Conservation (phyloP, 1,140 invertebrate species). For the Zaprionus vittiger region DNA sequence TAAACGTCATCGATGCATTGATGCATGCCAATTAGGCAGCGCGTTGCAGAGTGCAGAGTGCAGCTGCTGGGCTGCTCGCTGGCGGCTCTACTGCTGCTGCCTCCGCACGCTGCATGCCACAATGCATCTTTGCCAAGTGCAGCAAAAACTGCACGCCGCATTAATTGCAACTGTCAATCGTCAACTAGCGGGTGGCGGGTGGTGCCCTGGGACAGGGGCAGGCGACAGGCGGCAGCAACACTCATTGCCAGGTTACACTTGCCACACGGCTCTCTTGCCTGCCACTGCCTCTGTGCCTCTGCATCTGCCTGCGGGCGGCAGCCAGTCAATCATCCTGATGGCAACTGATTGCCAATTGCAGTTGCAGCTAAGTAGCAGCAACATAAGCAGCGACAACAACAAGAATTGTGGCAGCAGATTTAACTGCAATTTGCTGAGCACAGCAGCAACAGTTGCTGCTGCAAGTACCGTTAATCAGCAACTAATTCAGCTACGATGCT, state of each 20-base stretch:
- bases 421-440: constrained; percentile 11
- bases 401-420: constrained; percentile 11
- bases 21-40: constrained; percentile 76
- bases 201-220: background rate
- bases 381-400: constrained; percentile 11
- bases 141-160: constrained; percentile 64
- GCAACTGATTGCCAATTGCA: constrained; percentile 41
- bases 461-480: constrained; percentile 24
- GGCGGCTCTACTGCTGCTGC: background rate
- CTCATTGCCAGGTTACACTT: constrained; percentile 20
- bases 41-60: constrained; percentile 24
- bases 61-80: background rate
- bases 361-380: constrained; percentile 34
- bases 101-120: background rate
- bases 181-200: background rate
- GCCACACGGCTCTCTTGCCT: constrained; percentile 9
- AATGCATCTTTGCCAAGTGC: constrained; percentile 65
- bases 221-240: background rate
- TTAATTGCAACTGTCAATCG: constrained; percentile 79
- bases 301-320: constrained; percentile 21
- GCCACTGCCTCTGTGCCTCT: no score
- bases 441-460: constrained; percentile 5
- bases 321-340: constrained; percentile 49
- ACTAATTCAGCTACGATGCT: background rate
- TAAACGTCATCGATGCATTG: constrained; percentile 80